Evolutionary conservation across 2,113 vertebrate species (phyloP).

Genomic region (Isurus oxyrinchus): DNA sequence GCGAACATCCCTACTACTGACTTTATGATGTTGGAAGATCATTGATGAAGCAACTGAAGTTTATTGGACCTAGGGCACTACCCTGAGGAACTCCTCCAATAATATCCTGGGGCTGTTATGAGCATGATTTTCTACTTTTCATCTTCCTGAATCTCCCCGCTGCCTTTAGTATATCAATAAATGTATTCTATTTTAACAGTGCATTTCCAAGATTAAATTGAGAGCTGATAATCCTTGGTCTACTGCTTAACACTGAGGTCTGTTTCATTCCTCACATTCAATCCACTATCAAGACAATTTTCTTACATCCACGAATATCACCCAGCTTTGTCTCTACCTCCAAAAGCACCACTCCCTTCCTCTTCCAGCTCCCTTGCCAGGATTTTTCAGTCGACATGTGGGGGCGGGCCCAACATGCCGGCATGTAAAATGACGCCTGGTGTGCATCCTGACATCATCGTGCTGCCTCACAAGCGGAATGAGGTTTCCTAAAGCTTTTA

Average conservation of each 20-base stretch:
- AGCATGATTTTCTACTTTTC: not conserved
- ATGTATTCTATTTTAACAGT: not conserved
- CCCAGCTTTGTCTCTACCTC: not conserved
- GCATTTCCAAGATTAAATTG: not conserved
- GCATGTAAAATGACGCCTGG: too few relatives aligned
- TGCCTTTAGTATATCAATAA: not conserved
- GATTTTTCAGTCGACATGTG: too few relatives aligned
- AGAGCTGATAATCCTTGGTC: not conserved
- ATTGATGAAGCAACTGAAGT: too few relatives aligned
- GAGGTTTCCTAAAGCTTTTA: too few relatives aligned
- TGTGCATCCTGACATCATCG: too few relatives aligned
- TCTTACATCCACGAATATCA: not conserved
- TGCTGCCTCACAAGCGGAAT: too few relatives aligned
- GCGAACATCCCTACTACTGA: too few relatives aligned
- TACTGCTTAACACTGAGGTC: not conserved
- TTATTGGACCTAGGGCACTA: too few relatives aligned
- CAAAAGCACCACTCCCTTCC: not conserved
- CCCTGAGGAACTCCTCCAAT: too few relatives aligned
- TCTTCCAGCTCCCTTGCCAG: not conserved
- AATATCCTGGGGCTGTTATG: not conserved
- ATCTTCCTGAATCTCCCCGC: not conserved
- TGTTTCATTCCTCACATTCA: not conserved
- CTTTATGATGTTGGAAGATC: too few relatives aligned
- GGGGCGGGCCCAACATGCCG: too few relatives aligned
- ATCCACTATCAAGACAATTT: not conserved